Base-by-base conservation (phyloP, 2,888 invertebrate species). In the Taphrorychus bicolor region DNA sequence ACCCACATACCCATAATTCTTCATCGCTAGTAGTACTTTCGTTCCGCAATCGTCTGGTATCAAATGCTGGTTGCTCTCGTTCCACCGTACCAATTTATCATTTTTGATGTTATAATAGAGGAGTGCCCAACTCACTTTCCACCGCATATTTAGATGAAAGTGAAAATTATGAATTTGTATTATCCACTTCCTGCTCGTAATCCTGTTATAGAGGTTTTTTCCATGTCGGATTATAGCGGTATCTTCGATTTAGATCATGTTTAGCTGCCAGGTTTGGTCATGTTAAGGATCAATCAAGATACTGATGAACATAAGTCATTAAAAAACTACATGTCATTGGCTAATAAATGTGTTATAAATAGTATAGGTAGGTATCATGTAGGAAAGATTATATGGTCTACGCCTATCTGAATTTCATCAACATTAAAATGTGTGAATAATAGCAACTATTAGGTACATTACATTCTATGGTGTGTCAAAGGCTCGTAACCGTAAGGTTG, bases 81-180 rank as follows among this genome's bases (percentile, higher is more conserved):
- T 48, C n/a, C 16, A 32, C 42, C 18, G 42, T 59, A 59, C 22
- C 52, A 21, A 53, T 48, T 45, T 62, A 59, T 41, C 41, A 64
- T 64, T 54, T 65, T 59, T 59, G 14, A 65, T 65, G 59, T 19
- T 52, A 59, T 65, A 59, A 65, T 45, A n/a, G 54, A 65, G 65
- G 65, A 24, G 65, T 22, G 59, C 53, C 22, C 24, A 5, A 7
- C 40, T 3, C 51, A 59, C 59, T 53, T 65, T 59, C 59, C 53
- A 52, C 22, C 16, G 48, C 32, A 51, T 63, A 40, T 58, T 48
- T 32, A 22, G 41, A 19, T 48, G 54, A 59, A 65, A 65, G 65
- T 65, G 65, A 65, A 65, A 65, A 65, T 57, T 45, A 59, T 53
- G 48, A 21, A 54, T 59, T 21, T 53, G 42, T 54, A 52, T 17